phyloP scores from a whole-genome alignment of 1,140 invertebrate genomes.

The Bombus pascuorum region DNA sequence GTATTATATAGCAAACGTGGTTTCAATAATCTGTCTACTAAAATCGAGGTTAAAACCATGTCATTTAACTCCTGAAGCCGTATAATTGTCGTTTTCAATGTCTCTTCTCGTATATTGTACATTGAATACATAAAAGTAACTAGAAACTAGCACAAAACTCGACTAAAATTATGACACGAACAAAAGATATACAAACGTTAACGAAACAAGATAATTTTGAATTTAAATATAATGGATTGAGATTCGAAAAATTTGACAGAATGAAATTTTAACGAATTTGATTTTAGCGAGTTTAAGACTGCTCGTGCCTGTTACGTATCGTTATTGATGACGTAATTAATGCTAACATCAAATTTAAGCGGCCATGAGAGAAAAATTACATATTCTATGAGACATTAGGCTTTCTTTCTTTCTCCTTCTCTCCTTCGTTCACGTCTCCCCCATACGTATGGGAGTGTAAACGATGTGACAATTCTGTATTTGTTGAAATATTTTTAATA shows the following conservation, averaged over 20 bases:
- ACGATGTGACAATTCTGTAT: neutral
- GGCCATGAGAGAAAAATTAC: neutral
- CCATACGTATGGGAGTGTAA: neutral
- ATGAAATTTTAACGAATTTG: neutral
- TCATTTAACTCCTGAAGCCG: constrained; percentile 31
- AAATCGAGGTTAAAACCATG: constrained; percentile 47
- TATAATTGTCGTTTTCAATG: constrained; percentile 30
- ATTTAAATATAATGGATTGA: neutral
- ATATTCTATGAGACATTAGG: neutral
- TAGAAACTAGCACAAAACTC: neutral
- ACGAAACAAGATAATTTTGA: neutral
- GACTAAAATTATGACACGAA: too few relatives aligned
- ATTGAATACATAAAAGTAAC: constrained; percentile 40
- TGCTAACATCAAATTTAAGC: constrained; percentile 11
- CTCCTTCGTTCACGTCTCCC: neutral
- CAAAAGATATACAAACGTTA: neutral
- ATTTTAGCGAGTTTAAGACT: neutral
- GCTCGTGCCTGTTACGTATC: neutral
- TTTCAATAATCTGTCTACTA: constrained; percentile 2
- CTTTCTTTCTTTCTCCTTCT: neutral
- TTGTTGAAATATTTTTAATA: neutral
- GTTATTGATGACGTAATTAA: constrained; percentile 35
- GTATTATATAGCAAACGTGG: neutral
- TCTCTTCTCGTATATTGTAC: neutral
- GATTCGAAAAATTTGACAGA: neutral